Conservation (phyloP, 2,888 invertebrate species). For the Tuta absoluta region DNA sequence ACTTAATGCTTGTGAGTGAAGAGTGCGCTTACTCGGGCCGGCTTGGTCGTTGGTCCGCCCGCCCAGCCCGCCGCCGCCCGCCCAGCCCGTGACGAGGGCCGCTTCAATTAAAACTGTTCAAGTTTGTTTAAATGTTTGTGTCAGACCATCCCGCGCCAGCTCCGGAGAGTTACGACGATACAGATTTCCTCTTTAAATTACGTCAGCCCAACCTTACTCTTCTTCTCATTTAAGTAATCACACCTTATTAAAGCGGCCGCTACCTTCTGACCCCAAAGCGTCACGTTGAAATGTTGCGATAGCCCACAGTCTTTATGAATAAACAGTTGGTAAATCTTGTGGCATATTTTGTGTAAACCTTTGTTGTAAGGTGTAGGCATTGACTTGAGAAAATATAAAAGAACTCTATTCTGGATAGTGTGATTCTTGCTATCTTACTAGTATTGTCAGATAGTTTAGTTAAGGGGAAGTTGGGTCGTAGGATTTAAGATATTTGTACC, state of each 20-base stretch:
- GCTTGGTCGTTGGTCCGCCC: constrained; percentile 35
- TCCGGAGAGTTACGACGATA: constrained; percentile 47
- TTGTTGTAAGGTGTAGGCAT: neutral
- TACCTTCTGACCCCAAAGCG: neutral
- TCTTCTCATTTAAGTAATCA: constrained; percentile 24
- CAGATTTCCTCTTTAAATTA: constrained; percentile 54
- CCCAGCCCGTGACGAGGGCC: constrained; percentile 58
- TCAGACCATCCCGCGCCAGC: constrained; percentile 56
- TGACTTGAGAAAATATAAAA: constrained; percentile 6
- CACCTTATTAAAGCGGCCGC: constrained; percentile 9
- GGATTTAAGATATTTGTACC: constrained; percentile 47
- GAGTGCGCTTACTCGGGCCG: constrained; percentile 41
- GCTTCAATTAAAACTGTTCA: constrained; percentile 74
- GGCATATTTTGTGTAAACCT: neutral
- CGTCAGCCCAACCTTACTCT: constrained; percentile 35
- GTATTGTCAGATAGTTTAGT: constrained; percentile 6
- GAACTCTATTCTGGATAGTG: neutral
- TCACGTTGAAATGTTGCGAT: neutral
- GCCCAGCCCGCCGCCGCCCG: constrained; percentile 47
- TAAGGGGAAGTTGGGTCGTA: constrained; percentile 48
- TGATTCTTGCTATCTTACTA: neutral
- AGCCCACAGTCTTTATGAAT: neutral
- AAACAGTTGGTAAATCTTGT: constrained; percentile 17
- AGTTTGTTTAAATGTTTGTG: constrained; percentile 75
- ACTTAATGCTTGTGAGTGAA: constrained; percentile 35